These are phyloP conservation scores for Phoeniculus purpureus DNA, from an alignment of 2,797 vertebrate species.

Conservation along the genomic window DNA sequence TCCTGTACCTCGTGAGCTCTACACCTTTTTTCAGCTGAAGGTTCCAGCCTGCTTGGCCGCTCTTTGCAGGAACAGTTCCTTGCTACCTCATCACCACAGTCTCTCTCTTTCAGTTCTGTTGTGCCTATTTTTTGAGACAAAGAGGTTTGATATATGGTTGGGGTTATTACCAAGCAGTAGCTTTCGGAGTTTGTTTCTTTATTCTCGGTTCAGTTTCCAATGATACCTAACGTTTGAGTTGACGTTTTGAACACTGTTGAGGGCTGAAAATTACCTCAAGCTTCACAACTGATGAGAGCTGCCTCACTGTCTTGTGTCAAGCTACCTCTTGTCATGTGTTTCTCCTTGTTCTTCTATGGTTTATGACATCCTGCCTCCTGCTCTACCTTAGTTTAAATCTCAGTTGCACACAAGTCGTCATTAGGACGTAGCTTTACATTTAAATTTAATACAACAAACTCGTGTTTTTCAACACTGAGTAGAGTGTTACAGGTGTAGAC, in stretches of 20 bases:
- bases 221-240: neutral
- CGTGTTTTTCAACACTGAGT: neutral
- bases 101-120: neutral
- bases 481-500: neutral
- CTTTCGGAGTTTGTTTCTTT: neutral
- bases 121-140: neutral
- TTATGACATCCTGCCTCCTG: neutral
- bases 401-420: neutral
- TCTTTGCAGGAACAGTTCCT: neutral
- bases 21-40: neutral
- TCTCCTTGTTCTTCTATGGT: neutral
- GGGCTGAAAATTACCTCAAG: neutral
- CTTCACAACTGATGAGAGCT: neutral
- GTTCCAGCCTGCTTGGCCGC: neutral
- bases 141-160: neutral
- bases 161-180: neutral
- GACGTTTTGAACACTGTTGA: neutral
- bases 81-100: neutral
- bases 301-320: neutral
- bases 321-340: neutral
- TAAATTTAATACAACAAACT: too few relatives aligned
- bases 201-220: neutral
- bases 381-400: neutral
- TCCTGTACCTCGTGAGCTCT: neutral
- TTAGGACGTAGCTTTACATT: neutral